phyloP scores from a whole-genome alignment of 2,888 invertebrate genomes.

The Perizoma affinitatum region DNA sequence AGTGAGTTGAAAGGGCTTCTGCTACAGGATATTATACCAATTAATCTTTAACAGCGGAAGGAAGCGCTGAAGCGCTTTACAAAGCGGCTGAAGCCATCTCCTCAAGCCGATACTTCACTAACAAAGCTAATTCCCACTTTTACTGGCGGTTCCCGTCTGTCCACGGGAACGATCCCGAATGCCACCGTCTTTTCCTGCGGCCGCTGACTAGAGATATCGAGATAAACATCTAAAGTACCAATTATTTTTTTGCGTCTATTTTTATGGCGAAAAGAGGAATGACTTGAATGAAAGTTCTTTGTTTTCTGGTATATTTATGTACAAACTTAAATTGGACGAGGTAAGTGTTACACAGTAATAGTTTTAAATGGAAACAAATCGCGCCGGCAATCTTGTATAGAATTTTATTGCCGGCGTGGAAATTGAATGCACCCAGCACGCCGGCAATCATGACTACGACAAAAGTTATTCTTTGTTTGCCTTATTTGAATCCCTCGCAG shows the following conservation, averaged over 20 bases:
- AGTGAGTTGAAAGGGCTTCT: not conserved
- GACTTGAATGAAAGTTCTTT: conserved; percentile 1
- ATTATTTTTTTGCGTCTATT: conserved; percentile 18
- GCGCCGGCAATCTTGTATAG: too few relatives aligned
- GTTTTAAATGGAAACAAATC: too few relatives aligned
- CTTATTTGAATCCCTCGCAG: too few relatives aligned
- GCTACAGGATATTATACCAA: not conserved
- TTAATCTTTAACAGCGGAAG: conserved; percentile 19
- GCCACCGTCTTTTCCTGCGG: not conserved
- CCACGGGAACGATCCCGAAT: conserved; percentile 1
- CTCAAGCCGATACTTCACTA: conserved; percentile 19
- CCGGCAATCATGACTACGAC: too few relatives aligned
- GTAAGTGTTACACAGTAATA: too few relatives aligned
- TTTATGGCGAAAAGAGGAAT: conserved; percentile 3
- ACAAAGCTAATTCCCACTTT: conserved; percentile 23
- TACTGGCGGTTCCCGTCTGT: conserved; percentile 9
- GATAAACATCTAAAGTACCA: conserved; percentile 18
- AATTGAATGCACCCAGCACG: too few relatives aligned
- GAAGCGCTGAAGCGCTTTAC: conserved; percentile 11
- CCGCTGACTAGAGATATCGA: conserved; percentile 8
- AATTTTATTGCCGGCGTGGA: too few relatives aligned
- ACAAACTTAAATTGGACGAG: too few relatives aligned
- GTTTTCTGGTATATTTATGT: too few relatives aligned
- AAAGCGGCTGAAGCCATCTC: conserved; percentile 18
- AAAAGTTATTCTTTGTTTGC: too few relatives aligned